Percentiles rank a stretch among this genome's conserved stretches.
Conservation (phyloP, 2,888 invertebrate genomes). For the Ctenicera cuprea region DNA sequence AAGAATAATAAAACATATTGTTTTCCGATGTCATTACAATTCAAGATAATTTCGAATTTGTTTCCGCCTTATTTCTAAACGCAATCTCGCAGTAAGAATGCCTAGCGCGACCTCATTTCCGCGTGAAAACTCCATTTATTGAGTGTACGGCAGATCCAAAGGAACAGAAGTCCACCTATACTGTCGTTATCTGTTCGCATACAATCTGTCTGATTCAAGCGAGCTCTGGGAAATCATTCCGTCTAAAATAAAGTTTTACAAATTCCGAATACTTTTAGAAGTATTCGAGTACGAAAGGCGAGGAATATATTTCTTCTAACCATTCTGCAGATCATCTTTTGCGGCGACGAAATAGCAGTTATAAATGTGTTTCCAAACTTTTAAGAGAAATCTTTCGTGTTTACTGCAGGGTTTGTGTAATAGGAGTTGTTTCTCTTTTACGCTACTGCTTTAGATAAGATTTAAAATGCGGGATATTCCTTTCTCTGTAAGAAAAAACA, state of each 20-base stretch:
- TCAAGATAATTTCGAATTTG: neutral
- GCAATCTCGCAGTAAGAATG: slow-evolving; percentile 7
- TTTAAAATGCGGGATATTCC: slow-evolving; percentile 10
- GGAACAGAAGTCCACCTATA: slow-evolving; percentile 25
- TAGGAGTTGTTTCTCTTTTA: slow-evolving; percentile 4
- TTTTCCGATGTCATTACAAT: neutral
- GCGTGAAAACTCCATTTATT: slow-evolving; percentile 8
- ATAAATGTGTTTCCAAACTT: slow-evolving; percentile 32
- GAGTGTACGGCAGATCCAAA: slow-evolving; percentile 14
- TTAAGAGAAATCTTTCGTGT: slow-evolving; percentile 14
- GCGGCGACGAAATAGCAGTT: slow-evolving; percentile 19
- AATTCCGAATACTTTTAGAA: slow-evolving; percentile 9
- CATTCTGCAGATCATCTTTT: slow-evolving; percentile 18
- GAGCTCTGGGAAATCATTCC: slow-evolving; percentile 23
- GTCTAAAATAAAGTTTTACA: slow-evolving; percentile 25
- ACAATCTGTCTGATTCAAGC: slow-evolving; percentile 27
- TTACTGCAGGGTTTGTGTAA: slow-evolving; percentile 5
- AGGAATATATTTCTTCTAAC: neutral
- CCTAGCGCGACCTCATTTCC: slow-evolving; percentile 2
- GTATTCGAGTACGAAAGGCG: slow-evolving; percentile 6
- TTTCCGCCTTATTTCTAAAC: slow-evolving; percentile 5
- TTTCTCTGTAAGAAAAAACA: neutral
- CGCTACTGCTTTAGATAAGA: slow-evolving; percentile 6
- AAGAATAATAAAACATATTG: neutral
- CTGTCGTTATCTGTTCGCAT: slow-evolving; percentile 21